Evolutionary conservation across 2,113 vertebrate species (phyloP).

Genomic region (Perognathus longimembris): DNA sequence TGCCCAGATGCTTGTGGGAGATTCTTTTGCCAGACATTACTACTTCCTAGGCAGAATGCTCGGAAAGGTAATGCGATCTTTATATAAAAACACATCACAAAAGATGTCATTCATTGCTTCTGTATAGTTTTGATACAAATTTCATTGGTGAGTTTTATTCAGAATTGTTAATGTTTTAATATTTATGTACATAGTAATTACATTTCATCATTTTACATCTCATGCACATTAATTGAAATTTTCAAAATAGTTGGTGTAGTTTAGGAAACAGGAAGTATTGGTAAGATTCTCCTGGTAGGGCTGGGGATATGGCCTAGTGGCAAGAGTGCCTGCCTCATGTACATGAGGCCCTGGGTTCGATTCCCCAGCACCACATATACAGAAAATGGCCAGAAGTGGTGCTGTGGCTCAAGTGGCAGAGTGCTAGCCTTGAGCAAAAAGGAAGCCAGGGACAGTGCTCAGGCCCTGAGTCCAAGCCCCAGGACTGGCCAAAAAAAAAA

Average conservation of each 20-base stretch:
- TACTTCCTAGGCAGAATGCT: slow-evolving; percentile 98
- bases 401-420: too few species aligned
- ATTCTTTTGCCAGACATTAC: slow-evolving; percentile 96
- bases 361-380: too few species aligned
- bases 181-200: neutral
- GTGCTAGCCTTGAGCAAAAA: too few species aligned
- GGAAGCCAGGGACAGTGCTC: too few species aligned
- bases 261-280: neutral
- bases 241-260: too few species aligned
- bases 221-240: accelerated
- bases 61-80: slow-evolving; percentile 92
- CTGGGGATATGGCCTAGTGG: too few species aligned
- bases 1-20: slow-evolving; percentile 95
- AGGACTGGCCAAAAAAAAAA: too few species aligned
- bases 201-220: neutral
- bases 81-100: neutral
- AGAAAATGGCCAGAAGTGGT: too few species aligned
- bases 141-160: neutral
- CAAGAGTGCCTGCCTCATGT: too few species aligned
- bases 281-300: neutral
- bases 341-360: too few species aligned
- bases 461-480: too few species aligned
- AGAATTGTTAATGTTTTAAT: neutral
- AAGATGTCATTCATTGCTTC: neutral
- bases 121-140: too few species aligned